These are phyloP conservation scores for Dryobotodes eremita DNA, from an alignment of 2,888 invertebrate species.

Conservation along the genomic window DNA sequence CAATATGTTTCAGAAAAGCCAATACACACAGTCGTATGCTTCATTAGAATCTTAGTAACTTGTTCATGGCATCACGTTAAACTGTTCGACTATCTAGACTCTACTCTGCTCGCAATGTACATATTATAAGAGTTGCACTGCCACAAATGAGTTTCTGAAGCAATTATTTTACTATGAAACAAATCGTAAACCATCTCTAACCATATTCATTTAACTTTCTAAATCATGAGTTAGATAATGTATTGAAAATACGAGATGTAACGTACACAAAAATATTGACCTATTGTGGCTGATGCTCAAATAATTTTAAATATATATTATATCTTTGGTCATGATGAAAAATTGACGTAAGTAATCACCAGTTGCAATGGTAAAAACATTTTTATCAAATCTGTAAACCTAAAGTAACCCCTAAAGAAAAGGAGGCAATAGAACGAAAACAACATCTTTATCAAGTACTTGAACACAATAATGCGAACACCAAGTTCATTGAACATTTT, in stretches of 20 bases:
- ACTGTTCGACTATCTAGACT: constrained; percentile 31
- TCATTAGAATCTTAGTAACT: constrained; percentile 23
- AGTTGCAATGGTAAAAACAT: not conserved
- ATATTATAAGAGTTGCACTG: constrained; percentile 54
- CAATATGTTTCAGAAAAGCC: not conserved
- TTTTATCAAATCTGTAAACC: not conserved
- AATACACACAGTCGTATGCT: not conserved
- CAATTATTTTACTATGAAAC: constrained; percentile 56
- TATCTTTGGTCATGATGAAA: not conserved
- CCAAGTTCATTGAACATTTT: constrained; percentile 49
- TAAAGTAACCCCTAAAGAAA: not conserved
- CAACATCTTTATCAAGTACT: constrained; percentile 13
- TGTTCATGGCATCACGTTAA: constrained; percentile 21
- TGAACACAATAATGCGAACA: constrained; percentile 22
- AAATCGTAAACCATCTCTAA: constrained; percentile 33
- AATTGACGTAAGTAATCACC: not conserved
- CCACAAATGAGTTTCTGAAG: constrained; percentile 55
- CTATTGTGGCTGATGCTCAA: not conserved
- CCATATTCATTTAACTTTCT: constrained; percentile 15
- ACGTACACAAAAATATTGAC: constrained; percentile 9
- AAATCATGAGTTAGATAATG: constrained; percentile 9
- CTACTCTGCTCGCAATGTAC: constrained; percentile 28
- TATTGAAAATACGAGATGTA: constrained; percentile 6
- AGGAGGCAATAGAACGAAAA: constrained; percentile 6
- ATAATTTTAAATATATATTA: not conserved